Conservation (phyloP, 2,113 vertebrate genomes). For the Suncus etruscus region DNA sequence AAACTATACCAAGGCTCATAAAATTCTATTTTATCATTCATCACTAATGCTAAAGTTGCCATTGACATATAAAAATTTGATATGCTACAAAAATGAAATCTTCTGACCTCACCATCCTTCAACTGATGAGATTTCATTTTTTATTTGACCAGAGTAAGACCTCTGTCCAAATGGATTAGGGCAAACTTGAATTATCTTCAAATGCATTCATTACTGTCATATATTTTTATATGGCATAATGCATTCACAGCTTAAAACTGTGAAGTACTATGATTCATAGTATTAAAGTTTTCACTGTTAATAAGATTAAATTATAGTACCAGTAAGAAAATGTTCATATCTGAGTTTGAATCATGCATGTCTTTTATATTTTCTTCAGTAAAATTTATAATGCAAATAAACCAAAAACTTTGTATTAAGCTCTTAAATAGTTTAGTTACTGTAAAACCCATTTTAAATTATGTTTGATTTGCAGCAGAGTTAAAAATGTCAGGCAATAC, state of each 20-base stretch:
- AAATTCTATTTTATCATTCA: conserved; percentile 88
- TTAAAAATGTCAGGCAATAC: conserved; percentile 16
- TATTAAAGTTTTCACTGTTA: conserved; percentile 87
- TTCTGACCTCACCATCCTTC: conserved; percentile 86
- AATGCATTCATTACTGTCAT: conserved; percentile 88
- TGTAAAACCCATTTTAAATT: conserved; percentile 85
- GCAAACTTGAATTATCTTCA: conserved; percentile 89
- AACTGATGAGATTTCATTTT: conserved; percentile 90
- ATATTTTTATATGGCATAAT: conserved; percentile 84
- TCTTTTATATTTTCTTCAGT: conserved; percentile 82
- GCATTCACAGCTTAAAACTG: conserved; percentile 84
- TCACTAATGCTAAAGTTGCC: conserved; percentile 86
- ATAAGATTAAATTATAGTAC: conserved; percentile 87
- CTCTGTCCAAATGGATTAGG: conserved; percentile 88
- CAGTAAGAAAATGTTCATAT: conserved; percentile 85
- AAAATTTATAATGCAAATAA: conserved; percentile 76
- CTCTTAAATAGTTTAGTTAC: conserved; percentile 78
- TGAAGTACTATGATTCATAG: conserved; percentile 87
- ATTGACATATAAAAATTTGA: conserved; percentile 89
- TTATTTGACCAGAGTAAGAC: conserved; percentile 89
- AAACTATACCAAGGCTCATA: conserved; percentile 86
- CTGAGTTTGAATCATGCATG: conserved; percentile 84
- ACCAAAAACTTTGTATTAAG: conserved; percentile 82
- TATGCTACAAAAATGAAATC: conserved; percentile 88
- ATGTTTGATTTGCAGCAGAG: conserved; percentile 76